phyloP scores from a whole-genome alignment of 2,888 invertebrate genomes.

The Onchidella celtica region DNA sequence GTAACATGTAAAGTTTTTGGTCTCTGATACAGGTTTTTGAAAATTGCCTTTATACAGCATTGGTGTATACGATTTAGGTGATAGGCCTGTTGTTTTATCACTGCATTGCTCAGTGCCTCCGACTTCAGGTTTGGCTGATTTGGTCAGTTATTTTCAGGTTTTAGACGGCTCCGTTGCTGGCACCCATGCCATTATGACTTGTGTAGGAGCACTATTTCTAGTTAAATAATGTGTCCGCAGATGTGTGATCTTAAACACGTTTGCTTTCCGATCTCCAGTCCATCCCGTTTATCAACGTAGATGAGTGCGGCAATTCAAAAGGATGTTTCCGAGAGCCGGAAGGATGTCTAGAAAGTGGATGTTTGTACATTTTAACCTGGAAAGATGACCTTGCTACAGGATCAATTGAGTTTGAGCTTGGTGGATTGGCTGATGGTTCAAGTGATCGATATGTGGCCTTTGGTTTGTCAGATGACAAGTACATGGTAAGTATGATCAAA shows the following conservation, averaged over 20 bases:
- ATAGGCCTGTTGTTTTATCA: no score
- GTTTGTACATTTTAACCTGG: slow-evolving; percentile 78
- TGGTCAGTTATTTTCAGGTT: no score
- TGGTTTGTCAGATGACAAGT: slow-evolving; percentile 76
- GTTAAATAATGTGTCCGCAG: no score
- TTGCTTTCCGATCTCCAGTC: slow-evolving; percentile 30
- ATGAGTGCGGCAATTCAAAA: slow-evolving; percentile 73
- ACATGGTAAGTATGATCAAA: slow-evolving; percentile 72
- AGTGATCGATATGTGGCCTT: slow-evolving; percentile 76
- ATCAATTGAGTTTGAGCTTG: slow-evolving; percentile 68
- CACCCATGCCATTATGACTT: not conserved
- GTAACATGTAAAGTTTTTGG: no score
- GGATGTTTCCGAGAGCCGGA: slow-evolving; percentile 78
- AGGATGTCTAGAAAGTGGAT: slow-evolving; percentile 73
- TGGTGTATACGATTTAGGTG: no score
- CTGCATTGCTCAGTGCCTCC: no score
- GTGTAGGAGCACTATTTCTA: not conserved
- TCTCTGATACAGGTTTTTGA: no score
- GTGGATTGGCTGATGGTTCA: slow-evolving; percentile 72
- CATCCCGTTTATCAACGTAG: slow-evolving; percentile 67
- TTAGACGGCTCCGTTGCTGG: no score
- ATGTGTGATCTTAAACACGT: not conserved
- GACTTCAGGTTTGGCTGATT: no score
- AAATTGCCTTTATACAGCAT: no score
- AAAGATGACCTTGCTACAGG: slow-evolving; percentile 47